Conservation (phyloP, 2,888 invertebrate species). For the Catocala fraxini region DNA sequence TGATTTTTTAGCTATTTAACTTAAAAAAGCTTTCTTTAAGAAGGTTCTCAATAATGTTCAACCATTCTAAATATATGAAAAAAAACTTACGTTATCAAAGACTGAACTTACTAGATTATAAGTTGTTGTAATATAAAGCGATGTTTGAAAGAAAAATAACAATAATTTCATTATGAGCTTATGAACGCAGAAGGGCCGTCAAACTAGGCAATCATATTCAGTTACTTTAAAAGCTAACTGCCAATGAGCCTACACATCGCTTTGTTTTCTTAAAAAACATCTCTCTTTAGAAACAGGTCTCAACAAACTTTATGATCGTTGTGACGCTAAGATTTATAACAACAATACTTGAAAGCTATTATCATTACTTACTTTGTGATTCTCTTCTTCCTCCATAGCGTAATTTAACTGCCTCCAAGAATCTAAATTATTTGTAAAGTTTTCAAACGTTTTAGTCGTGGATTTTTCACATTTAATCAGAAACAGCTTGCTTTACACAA, state of each 20-base stretch:
- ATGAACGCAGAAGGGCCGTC: too few relatives aligned
- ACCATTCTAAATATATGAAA: too few relatives aligned
- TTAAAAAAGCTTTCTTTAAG: too few relatives aligned
- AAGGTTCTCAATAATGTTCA: too few relatives aligned
- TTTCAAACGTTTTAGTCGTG: constrained; percentile 9
- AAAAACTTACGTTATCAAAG: too few relatives aligned
- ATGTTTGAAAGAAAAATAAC: too few relatives aligned
- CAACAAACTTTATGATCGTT: constrained; percentile 1
- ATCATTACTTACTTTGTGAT: constrained; percentile 17
- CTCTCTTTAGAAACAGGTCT: neutral
- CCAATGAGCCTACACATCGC: neutral
- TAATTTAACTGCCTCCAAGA: constrained; percentile 15
- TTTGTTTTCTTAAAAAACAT: neutral
- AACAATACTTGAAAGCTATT: constrained; percentile 10
- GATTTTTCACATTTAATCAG: constrained; percentile 12
- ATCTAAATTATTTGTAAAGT: constrained; percentile 27
- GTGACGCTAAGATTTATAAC: constrained; percentile 8
- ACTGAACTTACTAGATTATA: too few relatives aligned
- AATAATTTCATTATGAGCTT: too few relatives aligned
- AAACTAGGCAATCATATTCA: too few relatives aligned
- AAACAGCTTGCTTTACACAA: neutral
- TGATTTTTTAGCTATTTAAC: too few relatives aligned
- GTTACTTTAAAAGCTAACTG: constrained; percentile 1
- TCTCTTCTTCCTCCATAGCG: constrained; percentile 6
- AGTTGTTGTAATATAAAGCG: too few relatives aligned